A percentile compares a stretch with the other conserved stretches of the same genome.
Evolutionary conservation across 2,113 vertebrate genomes (phyloP).

Genomic region (Dunckerocampus dactyliophorus): DNA sequence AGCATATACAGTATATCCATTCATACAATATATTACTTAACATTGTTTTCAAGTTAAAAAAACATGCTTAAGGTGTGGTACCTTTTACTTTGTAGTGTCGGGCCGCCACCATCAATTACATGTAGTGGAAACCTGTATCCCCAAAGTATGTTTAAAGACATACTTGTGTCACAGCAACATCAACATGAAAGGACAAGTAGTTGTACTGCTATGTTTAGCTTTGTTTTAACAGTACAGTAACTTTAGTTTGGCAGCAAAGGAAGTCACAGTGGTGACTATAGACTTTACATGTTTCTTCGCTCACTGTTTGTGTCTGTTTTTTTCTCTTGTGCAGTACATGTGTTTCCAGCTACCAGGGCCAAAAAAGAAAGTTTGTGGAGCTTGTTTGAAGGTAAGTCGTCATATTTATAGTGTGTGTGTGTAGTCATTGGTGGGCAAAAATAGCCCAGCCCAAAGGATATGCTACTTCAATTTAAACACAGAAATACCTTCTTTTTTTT

Average conservation of each 20-base stretch:
- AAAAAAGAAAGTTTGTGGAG: slow-evolving; percentile 70
- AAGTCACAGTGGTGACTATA: slow-evolving; percentile 61
- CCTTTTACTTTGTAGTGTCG: too few species aligned
- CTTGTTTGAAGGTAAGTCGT: slow-evolving; percentile 74
- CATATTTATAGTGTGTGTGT: slow-evolving; percentile 32
- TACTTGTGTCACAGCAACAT: too few species aligned
- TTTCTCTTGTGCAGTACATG: slow-evolving; percentile 63
- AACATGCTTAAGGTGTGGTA: too few species aligned
- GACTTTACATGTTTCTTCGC: slow-evolving; percentile 40
- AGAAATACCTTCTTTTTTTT: neutral
- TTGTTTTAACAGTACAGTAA: slow-evolving; percentile 55
- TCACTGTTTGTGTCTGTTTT: slow-evolving; percentile 6
- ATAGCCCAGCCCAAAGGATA: slow-evolving; percentile 35
- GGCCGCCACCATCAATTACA: too few species aligned
- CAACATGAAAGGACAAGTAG: slow-evolving; percentile 7
- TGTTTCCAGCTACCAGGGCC: slow-evolving; percentile 55
- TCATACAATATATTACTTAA: too few species aligned
- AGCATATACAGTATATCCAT: too few species aligned
- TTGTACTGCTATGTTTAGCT: slow-evolving; percentile 57
- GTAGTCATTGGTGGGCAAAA: slow-evolving; percentile 35
- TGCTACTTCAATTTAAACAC: slow-evolving; percentile 32
- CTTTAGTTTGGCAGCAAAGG: slow-evolving; percentile 56
- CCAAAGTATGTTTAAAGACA: too few species aligned
- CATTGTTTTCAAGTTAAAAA: too few species aligned
- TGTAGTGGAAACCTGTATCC: too few species aligned